These are phyloP conservation scores for Uria lomvia DNA, from an alignment of 2,113 vertebrate genomes.

Conservation along the genomic window DNA sequence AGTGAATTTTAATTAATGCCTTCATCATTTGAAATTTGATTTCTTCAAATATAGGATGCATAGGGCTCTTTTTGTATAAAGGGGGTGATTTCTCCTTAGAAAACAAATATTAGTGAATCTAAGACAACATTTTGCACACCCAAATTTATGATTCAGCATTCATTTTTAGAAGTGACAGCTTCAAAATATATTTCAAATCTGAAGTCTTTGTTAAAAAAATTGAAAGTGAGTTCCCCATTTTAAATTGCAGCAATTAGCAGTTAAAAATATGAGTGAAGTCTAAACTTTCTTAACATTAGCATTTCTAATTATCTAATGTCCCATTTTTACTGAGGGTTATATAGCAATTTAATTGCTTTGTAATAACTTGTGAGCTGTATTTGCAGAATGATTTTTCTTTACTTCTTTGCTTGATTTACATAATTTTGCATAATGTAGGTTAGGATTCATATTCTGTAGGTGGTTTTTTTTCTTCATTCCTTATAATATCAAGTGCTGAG, in stretches of 20 bases:
- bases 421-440: constrained; percentile 47
- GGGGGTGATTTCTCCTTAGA: background rate
- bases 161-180: background rate
- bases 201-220: constrained; percentile 11
- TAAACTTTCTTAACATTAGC: constrained; percentile 40
- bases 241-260: constrained; percentile 54
- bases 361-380: constrained; percentile 45
- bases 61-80: background rate
- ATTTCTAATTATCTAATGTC: constrained; percentile 51
- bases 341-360: constrained; percentile 45
- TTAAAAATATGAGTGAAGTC: constrained; percentile 10
- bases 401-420: constrained; percentile 36
- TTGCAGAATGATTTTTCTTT: constrained; percentile 40
- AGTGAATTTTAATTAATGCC: background rate
- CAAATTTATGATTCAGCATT: background rate
- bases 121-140: background rate
- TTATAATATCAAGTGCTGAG: background rate
- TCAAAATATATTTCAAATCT: constrained; percentile 7
- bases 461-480: background rate
- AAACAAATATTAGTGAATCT: background rate
- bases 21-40: background rate
- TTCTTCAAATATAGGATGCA: background rate
- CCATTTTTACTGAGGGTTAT: constrained; percentile 38
- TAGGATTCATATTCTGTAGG: background rate
- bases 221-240: constrained; percentile 3